Conservation (phyloP, 2,797 vertebrate species). For the Pseudochirops cupreus region DNA sequence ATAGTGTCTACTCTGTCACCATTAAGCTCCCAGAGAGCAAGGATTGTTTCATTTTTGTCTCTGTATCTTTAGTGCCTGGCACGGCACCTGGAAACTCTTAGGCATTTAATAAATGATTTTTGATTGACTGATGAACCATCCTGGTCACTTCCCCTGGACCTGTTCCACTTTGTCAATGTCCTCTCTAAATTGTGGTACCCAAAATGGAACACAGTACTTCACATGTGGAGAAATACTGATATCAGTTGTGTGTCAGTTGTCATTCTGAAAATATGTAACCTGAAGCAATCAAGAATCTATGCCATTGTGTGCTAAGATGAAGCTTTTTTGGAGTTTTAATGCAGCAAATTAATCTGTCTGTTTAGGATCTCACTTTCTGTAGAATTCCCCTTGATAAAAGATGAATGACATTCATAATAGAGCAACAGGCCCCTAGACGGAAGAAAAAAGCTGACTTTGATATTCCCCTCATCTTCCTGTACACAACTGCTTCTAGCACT, state of each 20-base stretch:
- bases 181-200: neutral
- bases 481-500: neutral
- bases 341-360: slow-evolving; percentile 51
- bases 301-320: slow-evolving; percentile 24
- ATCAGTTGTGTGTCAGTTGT: slow-evolving; percentile 41
- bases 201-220: neutral
- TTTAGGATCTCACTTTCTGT: slow-evolving; percentile 42
- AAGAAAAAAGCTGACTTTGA: neutral
- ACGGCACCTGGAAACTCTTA: neutral
- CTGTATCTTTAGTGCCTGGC: neutral
- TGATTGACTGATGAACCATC: neutral
- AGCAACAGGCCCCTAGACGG: slow-evolving; percentile 55
- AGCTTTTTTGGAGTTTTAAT: slow-evolving; percentile 62
- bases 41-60: neutral
- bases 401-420: slow-evolving; percentile 58
- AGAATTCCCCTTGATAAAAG: slow-evolving; percentile 43
- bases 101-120: neutral
- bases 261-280: slow-evolving; percentile 46
- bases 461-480: neutral
- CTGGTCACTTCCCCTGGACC: neutral
- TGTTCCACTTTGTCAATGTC: neutral
- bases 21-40: neutral
- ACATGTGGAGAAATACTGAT: neutral
- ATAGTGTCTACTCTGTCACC: neutral
- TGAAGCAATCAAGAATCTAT: slow-evolving; percentile 32